Evolutionary conservation across 2,797 vertebrate genomes (phyloP).

Genomic region (Nothura maculosa): DNA sequence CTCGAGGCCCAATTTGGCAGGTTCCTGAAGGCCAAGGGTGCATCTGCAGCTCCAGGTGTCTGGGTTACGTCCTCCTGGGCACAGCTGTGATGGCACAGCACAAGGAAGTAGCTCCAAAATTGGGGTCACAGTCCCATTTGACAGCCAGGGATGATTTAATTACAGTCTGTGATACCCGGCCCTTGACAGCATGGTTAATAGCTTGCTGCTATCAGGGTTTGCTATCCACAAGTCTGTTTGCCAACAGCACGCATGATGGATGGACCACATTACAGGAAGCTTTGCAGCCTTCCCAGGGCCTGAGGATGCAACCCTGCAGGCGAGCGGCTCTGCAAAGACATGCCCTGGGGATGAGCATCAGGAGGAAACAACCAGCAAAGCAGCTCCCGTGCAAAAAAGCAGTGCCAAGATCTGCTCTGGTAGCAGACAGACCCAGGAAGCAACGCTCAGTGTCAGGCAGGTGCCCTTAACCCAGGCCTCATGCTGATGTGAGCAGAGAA

Average conservation of each 20-base stretch:
- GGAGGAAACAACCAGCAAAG: background rate
- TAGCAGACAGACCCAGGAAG: too few relatives aligned
- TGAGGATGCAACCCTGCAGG: background rate
- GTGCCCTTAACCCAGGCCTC: too few relatives aligned
- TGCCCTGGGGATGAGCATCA: too few relatives aligned
- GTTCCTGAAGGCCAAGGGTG: background rate
- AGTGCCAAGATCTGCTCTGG: background rate
- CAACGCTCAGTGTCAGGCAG: too few relatives aligned
- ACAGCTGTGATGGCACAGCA: too few relatives aligned
- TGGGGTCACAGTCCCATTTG: background rate
- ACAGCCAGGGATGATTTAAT: background rate
- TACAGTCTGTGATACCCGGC: background rate
- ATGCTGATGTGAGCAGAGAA: too few relatives aligned
- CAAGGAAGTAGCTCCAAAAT: background rate
- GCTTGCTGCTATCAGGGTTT: background rate
- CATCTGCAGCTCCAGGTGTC: background rate
- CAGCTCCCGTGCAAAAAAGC: too few relatives aligned
- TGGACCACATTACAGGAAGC: background rate
- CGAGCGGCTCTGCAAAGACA: background rate
- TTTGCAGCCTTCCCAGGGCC: background rate
- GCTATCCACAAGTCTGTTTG: background rate
- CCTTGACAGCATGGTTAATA: background rate
- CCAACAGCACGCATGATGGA: background rate
- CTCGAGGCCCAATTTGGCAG: background rate
- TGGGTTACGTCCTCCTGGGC: too few relatives aligned